phyloP scores from a whole-genome alignment of 1,140 invertebrate genomes.

The Drosophila mojavensis region DNA sequence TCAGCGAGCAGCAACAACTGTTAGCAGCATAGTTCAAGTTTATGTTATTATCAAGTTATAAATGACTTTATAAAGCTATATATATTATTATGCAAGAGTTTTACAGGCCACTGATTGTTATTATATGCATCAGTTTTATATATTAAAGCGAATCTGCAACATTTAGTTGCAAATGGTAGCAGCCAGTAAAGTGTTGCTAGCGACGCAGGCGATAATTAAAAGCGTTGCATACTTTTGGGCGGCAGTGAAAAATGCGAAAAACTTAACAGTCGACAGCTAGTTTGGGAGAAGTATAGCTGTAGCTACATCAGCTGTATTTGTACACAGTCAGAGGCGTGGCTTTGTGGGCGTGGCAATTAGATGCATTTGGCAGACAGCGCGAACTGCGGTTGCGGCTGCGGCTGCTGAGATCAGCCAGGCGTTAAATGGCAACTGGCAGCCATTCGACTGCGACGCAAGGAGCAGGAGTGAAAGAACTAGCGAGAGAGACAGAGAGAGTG shows the following conservation, averaged over 20 bases:
- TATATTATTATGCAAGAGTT: no score
- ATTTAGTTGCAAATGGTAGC: neutral
- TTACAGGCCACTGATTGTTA: no score
- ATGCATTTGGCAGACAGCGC: constrained; percentile 35
- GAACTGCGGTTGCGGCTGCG: constrained; percentile 40
- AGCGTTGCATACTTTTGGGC: constrained; percentile 18
- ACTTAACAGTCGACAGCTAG: neutral
- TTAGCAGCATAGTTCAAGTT: no score
- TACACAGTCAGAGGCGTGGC: neutral
- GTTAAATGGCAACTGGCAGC: constrained; percentile 74
- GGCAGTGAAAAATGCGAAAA: neutral
- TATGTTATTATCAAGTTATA: no score
- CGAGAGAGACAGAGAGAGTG: neutral
- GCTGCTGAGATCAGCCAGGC: constrained; percentile 56
- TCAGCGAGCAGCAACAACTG: neutral
- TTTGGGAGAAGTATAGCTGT: neutral
- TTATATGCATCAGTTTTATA: neutral
- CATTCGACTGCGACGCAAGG: constrained; percentile 34
- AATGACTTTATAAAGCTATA: no score
- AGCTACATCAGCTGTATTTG: neutral
- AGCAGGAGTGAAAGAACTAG: neutral
- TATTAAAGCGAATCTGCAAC: no score
- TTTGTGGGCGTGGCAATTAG: constrained; percentile 44
- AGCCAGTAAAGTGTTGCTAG: neutral
- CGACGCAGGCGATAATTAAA: neutral